Base-by-base conservation (phyloP, 2,797 vertebrate genomes). In the Nannoperca obscura region DNA sequence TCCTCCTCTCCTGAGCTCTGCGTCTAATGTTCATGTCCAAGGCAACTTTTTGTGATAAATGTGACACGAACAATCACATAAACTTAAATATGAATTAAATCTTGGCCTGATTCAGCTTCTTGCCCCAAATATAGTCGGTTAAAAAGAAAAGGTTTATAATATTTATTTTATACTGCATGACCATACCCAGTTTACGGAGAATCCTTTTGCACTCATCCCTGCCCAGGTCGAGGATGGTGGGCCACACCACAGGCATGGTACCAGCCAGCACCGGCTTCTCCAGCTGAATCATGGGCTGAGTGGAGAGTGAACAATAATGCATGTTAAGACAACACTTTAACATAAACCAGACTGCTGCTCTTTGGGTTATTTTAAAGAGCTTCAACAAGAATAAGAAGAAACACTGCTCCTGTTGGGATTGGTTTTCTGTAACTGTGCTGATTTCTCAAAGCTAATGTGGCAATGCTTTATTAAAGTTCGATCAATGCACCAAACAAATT, bases 201-300 rank as follows among this genome's bases (percentile, higher is more conserved):
- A 99, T 97, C 86, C 98, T 95, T 92, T 99, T 99, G 93, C 98
- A 99, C 84, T 99, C 98, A 94, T 99, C 98, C 84, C 98, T 96
- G 92, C 97, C 97, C 89, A 99, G 96, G 92, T 99, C 98, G 67
- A 99, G 95, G 88, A 99, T 96, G 78, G 97, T 98, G 76, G 98
- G 98, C 98, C 98, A 99, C 86, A 99, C 97, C 93, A 99, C 98
- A 40, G 98, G 98, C 98, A 99, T 99, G 93, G 92, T 96, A 87
- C 93, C 94, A 88, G 94, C 65, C 84, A 88, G 82, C 85, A 90
- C 89, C 27, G 85, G 96, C 91, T 95, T 96, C 88, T 96, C 95
- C 87, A 96, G 93, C 88, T 96, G 95, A 91, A 96, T 96, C 95
- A 96, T 96, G 75, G 86, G 94, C 95, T 96, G 30, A 50, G 52